Percentiles rank a stretch among this genome's conserved stretches.
Evolutionary conservation across 2,888 invertebrate species (phyloP).

Genomic region (Lycia hirtaria): DNA sequence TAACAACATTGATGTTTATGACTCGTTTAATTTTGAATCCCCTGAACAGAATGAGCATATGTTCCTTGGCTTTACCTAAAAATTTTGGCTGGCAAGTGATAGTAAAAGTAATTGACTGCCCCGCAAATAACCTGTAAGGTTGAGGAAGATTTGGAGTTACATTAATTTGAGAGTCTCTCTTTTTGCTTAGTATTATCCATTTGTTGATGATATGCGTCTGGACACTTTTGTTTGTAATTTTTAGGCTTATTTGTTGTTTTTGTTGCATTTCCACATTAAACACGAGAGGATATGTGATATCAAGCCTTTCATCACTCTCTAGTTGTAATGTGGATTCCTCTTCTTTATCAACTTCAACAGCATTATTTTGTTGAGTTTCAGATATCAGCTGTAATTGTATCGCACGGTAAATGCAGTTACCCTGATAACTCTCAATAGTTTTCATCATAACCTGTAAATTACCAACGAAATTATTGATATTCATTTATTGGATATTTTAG

Average conservation of each 20-base stretch:
- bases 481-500: too few relatives aligned
- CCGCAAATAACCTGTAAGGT: constrained; percentile 67
- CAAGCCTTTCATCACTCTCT: constrained; percentile 81
- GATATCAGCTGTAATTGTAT: constrained; percentile 60
- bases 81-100: constrained; percentile 85
- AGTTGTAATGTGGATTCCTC: constrained; percentile 55
- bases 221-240: constrained; percentile 75
- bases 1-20: constrained; percentile 81
- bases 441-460: constrained; percentile 84
- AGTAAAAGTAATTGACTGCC: constrained; percentile 67
- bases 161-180: constrained; percentile 80
- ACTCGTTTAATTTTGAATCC: constrained; percentile 86
- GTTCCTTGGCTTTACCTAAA: constrained; percentile 86
- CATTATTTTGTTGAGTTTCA: constrained; percentile 22
- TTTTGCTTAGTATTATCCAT: constrained; percentile 81
- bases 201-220: constrained; percentile 72
- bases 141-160: constrained; percentile 69
- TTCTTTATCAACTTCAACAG: constrained; percentile 39
- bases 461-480: background rate
- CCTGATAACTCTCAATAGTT: constrained; percentile 90
- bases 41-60: constrained; percentile 86
- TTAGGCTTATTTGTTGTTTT: constrained; percentile 52
- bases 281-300: constrained; percentile 79
- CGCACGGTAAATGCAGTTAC: constrained; percentile 85
- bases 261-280: constrained; percentile 72